Conservation (phyloP, 2,888 invertebrate genomes). For the Nycteola revayana region DNA sequence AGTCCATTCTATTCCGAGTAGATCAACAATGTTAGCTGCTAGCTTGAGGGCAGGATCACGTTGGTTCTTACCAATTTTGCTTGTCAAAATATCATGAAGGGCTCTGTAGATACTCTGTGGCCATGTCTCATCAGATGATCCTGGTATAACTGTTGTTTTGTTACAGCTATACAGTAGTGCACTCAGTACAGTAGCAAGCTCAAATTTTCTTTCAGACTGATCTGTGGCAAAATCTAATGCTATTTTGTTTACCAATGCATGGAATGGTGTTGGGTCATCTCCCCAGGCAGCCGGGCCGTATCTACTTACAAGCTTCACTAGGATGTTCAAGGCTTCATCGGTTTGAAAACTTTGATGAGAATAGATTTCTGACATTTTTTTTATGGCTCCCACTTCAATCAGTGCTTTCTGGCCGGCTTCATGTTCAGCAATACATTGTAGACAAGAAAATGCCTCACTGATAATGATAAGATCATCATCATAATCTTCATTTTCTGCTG, state of each 20-base stretch:
- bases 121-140: constrained; percentile 89
- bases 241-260: constrained; percentile 91
- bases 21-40: constrained; percentile 89
- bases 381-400: constrained; percentile 88
- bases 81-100: constrained; percentile 90
- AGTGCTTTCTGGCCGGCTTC: constrained; percentile 91
- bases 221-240: constrained; percentile 94
- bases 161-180: constrained; percentile 88
- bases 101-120: constrained; percentile 91
- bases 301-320: constrained; percentile 87
- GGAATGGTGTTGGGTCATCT: constrained; percentile 89
- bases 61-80: constrained; percentile 93
- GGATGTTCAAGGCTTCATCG: constrained; percentile 92
- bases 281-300: constrained; percentile 90
- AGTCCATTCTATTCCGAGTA: constrained; percentile 93
- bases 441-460: constrained; percentile 92
- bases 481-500: constrained; percentile 91
- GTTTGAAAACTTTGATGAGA: constrained; percentile 94
- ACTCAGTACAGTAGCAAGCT: constrained; percentile 90
- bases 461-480: constrained; percentile 94
- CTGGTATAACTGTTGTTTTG: constrained; percentile 83
- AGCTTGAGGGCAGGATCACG: constrained; percentile 94
- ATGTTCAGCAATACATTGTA: constrained; percentile 90
- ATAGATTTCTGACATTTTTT: constrained; percentile 92
- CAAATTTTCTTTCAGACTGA: constrained; percentile 94